Conservation (phyloP, 2,113 vertebrate genomes). For the Ranitomeya variabilis region DNA sequence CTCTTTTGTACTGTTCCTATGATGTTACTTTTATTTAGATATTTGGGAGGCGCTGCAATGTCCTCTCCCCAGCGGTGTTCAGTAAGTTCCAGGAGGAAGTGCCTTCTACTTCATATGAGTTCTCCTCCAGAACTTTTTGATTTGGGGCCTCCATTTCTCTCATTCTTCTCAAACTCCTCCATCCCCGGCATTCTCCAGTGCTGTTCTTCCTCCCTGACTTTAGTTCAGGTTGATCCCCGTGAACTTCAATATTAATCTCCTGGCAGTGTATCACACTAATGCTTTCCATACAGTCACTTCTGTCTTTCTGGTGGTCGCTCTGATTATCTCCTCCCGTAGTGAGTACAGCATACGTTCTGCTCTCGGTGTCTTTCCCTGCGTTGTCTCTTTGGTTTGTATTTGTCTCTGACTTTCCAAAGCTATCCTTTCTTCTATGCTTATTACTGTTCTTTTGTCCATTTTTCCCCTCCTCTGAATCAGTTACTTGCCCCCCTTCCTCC, state of each 20-base stretch:
- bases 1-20: not conserved
- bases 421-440: not conserved
- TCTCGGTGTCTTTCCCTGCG: not conserved
- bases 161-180: not conserved
- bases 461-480: not conserved
- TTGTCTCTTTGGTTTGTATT: not conserved
- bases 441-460: not conserved
- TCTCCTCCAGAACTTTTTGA: not conserved
- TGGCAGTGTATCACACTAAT: not conserved
- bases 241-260: not conserved
- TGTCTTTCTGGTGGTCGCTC: not conserved
- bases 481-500: not conserved
- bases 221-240: not conserved
- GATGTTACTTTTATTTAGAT: not conserved
- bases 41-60: not conserved
- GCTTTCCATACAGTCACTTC: not conserved
- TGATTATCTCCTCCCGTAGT: not conserved
- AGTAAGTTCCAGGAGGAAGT: conserved; percentile 45
- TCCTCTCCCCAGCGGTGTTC: not conserved
- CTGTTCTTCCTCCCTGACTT: conserved; percentile 1
- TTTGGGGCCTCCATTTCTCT: not conserved
- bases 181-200: not conserved
- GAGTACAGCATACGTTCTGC: not conserved
- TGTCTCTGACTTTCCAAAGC: not conserved
- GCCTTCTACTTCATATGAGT: conserved; percentile 1